Evolutionary conservation across 2,888 invertebrate genomes (phyloP), one percentile per base, ranked within the genome.

Genomic region (Drosophila subsilvestris): DNA sequence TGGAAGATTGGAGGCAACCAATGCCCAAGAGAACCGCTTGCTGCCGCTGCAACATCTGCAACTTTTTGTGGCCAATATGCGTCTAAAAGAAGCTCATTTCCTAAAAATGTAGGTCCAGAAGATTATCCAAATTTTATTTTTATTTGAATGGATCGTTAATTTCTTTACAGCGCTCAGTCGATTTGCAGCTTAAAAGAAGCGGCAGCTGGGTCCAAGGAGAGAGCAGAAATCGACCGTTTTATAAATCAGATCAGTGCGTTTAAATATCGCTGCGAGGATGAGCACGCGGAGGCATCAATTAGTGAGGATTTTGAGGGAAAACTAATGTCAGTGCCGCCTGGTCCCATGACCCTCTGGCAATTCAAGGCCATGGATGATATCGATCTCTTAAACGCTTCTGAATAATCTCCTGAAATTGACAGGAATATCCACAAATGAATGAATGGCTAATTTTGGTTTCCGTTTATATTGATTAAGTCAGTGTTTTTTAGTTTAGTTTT

Each of bases 221-320:
- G 6, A 5, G n/a, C 27, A 9, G 63, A 76, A 25, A 25, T 82
- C 29, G 62, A 82, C 0, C 63, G 12, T 10, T 88, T 82, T 48
- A 45, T 79, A 10, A 53, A 27, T 2, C 37, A 68, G 8, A 70
- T 85, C 7, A 82, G 81, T 49, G 29, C 27, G 1, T 50, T 69
- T 27, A 82, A 88, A 61, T 59, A 67, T 25, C 4, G 32, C 12
- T 32, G 32, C 32, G 32, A 32, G 32, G 32, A 32, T 32, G 32
- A 32, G 32, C 32, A 32, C 32, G 10, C 12, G 12, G 12, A 12
- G 32, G 32, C 32, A 12, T 12, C 14, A 4, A 43, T 20, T 4
- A 12, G 22, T 3, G 43, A n/a, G 7, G 25, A 25, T 27, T 47
- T 29, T 1, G 18, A 12, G 7, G 75, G 27, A 17, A 48, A 25